Evolutionary conservation across 2,797 vertebrate species (phyloP).

Genomic region (Acrossocheilus fasciatus): DNA sequence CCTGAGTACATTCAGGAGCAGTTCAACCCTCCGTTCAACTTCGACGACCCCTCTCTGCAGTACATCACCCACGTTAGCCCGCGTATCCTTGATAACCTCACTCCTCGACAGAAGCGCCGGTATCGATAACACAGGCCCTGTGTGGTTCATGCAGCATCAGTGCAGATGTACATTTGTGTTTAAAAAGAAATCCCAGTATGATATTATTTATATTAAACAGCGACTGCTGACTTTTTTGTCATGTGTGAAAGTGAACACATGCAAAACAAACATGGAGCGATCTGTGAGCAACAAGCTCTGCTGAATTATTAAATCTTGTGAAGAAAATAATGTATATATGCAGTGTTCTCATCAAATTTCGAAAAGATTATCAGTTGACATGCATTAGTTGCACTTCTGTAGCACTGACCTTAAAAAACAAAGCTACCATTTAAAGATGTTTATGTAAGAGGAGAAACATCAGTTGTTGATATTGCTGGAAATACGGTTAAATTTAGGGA

Average conservation of each 20-base stretch:
- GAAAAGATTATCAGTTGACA: not conserved
- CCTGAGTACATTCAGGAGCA: conserved; percentile 74
- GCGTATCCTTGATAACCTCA: conserved; percentile 73
- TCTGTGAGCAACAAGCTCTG: not conserved
- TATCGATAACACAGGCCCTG: conserved; percentile 60
- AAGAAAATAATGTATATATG: not conserved
- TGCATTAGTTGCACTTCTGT: not conserved
- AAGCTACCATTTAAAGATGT: not conserved
- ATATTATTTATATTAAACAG: conserved; percentile 28
- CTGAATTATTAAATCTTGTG: not conserved
- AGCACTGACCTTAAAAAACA: not conserved
- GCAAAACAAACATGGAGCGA: not conserved
- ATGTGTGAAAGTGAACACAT: not conserved
- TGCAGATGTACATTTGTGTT: conserved; percentile 21
- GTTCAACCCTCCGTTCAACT: conserved; percentile 76
- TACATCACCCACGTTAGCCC: conserved; percentile 82
- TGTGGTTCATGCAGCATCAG: not conserved
- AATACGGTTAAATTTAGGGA: not conserved
- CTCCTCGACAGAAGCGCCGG: conserved; percentile 62
- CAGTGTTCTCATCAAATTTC: not conserved
- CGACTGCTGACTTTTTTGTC: conserved; percentile 5
- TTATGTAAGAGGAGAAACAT: not conserved
- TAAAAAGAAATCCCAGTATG: not conserved
- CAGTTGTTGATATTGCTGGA: not conserved
- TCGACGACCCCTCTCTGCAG: conserved; percentile 76